Evolutionary conservation across 2,888 invertebrate species (phyloP), one percentile per base, ranked within the genome.

Genomic region (Hemistola chrysoprasaria): DNA sequence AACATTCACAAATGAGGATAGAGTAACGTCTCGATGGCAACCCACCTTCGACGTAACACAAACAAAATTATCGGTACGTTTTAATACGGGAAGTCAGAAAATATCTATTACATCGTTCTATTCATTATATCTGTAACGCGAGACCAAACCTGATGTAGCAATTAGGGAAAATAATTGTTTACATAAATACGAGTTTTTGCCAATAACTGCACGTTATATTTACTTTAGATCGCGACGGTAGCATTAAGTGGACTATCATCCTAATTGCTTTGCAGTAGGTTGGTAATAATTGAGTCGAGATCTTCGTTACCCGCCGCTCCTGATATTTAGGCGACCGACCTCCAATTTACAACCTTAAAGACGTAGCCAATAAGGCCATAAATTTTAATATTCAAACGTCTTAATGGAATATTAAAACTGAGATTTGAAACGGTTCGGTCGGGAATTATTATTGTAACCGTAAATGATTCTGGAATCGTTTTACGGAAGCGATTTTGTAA

Each of bases 161-260:
- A 86, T 87, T 85, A 87, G 59, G 73, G 70, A 65, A 76, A 83
- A 80, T 87, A 82, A 84, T 86, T 86, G 77, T 79, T 80, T 77
- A 72, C 71, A 74, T 80, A 81, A 77, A 75, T 80, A 82, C 69
- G 56, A 58, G 60, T 66, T 74, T 75, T 76, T 65, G 54, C 73
- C 74, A 67, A 79, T 81, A 78, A 76, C 67, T 62, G 71, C 72
- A 68, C 55, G 68, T 74, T 71, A 78, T 78, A 78, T 78, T 81
- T 73, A 76, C 69, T 62, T 62, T 50, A 72, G 75, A 77, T 69
- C 68, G 66, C 69, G 68, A 72, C 22, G 21, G 9, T 76, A 64
- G 65, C 69, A 72, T 72, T 74, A 78, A 77, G 70, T 70, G 73
- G 77, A 65, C 77, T 71, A 75, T 84, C 83, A 81, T 57, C 59